Base-by-base conservation (phyloP, 2,797 vertebrate genomes). In the Pangasius macronema region DNA sequence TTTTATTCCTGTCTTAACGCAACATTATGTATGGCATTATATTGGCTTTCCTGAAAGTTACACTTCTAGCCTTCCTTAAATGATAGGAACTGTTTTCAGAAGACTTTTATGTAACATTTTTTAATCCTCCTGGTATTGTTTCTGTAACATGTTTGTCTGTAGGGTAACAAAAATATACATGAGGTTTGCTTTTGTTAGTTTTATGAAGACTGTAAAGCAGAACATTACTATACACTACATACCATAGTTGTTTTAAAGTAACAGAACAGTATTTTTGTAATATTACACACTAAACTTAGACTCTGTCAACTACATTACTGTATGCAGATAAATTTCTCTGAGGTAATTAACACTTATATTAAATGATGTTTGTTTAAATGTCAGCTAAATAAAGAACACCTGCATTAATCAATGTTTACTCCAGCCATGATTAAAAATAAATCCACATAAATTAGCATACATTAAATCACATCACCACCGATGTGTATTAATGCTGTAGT, bases 331-430 rank as follows among this genome's bases (percentile, higher is more conserved):
- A 20, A 11, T 18, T 36, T 33, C 76, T 79, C n/a, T 24, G 30
- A 57, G 30, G 80, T 63, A 61, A 82, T 63, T 82, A 63, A 63
- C 36, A 63, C 24, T 20, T 39, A 36, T 53, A 79, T 57, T 81
- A 63, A 82, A 46, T 63, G 20, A 42, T 82, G 57, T 61, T 63
- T 82, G 57, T 46, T 61, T 42, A 68, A 59, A 63, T 46, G 36
- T 82, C 80, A 46, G 57, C 36, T 42, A 46, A 82, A 63, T 42
- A 82, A 82, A 63, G 11, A 82, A 59, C 80, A 63, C 36, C 36
- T 63, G 80, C 57, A 59, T 39, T 82, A 82, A 63, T 82, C 80
- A 63, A 18, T 63, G 80, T 82, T 82, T 61, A 82, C 80, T 82
- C 80, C 13, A 46, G 57, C 55, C 80, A 82, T 46, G 14, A 82